phyloP scores from a whole-genome alignment of 2,797 vertebrate species.

The Adelosebastes latens region DNA sequence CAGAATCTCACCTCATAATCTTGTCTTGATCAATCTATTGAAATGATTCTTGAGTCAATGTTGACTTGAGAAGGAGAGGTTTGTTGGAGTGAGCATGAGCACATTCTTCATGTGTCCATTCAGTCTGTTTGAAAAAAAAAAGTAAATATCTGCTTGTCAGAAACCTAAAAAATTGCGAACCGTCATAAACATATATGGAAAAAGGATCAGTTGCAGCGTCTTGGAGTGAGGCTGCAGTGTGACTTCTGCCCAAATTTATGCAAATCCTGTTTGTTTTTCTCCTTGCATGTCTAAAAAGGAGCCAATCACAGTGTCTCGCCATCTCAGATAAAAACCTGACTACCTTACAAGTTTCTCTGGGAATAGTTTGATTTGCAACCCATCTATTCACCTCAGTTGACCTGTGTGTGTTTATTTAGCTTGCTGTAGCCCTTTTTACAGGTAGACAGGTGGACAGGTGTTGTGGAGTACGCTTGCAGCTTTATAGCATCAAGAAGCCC shows the following conservation, averaged over 20 bases:
- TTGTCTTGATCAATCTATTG: not conserved
- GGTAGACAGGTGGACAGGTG: not conserved
- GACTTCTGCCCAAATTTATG: not conserved
- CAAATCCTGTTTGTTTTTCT: slow-evolving; percentile 1
- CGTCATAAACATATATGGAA: not conserved
- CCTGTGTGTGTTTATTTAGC: slow-evolving; percentile 6
- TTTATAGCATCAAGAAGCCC: not conserved
- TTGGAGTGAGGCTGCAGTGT: not conserved
- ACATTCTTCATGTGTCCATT: not conserved
- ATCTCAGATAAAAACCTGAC: not conserved
- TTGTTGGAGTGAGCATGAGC: not conserved
- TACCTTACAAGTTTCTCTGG: not conserved
- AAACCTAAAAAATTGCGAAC: not conserved
- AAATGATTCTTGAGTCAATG: slow-evolving; percentile 38
- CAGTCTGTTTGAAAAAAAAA: not conserved
- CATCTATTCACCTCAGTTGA: not conserved
- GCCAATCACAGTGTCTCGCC: not conserved
- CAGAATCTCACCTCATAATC: slow-evolving; percentile 4
- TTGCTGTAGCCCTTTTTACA: not conserved
- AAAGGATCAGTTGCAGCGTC: not conserved
- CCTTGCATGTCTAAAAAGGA: not conserved
- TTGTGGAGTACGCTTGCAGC: not conserved
- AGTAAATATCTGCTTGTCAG: not conserved
- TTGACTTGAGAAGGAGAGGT: slow-evolving; percentile 39
- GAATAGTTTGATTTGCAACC: slow-evolving; percentile 1